Base-by-base conservation (phyloP, 2,888 invertebrate species). In the Cordilura impudica region DNA sequence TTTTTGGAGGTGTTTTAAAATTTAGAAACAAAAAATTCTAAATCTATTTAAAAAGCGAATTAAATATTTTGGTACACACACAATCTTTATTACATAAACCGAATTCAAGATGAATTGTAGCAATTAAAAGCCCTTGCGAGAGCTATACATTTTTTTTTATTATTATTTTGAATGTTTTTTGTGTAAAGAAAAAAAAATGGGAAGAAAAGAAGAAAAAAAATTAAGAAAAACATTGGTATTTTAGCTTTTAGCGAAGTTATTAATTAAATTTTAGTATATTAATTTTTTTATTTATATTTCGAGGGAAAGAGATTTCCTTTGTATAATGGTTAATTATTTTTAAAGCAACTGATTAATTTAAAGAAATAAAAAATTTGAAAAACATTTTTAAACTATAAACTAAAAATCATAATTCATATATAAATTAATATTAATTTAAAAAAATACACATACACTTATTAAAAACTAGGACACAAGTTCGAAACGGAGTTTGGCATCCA, bases 71-170 rank as follows among this genome's bases (percentile, higher is more conserved):
- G 83, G 85, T 87, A 87, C 87, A 87, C 87, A 88, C 87, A 87
- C 87, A 87, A 86, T 87, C 87, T 82, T 88, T 87, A 84, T 87
- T 88, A 86, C 88, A 88, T 83, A 87, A 87, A 87, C 88, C 89
- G 84, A 88, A 88, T 87, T 88, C 88, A 84, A 89, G 88, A 84
- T 87, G 88, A 81, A 88, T 88, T 82, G 88, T 88, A 83, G 88
- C 89, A 82, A 87, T 85, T 85, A 88, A 85, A 83, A 87, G 87
- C 83, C 88, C 89, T 84, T 88, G 87, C 81, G 86, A 87, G 82
- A 85, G 85, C 88, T 88, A 87, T 81, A 29, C 31, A n/a, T 56
- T 71, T 71, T 60, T 43, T 53, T 67, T 8, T 18, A 35, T 19
- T 67, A 43, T 18, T 18, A 3, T 56, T 66, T 35, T 47, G n/a